A percentile compares a stretch with the other conserved stretches of the same genome.
phyloP scores from a whole-genome alignment of 2,888 invertebrate species.

The Papilio protenor region DNA sequence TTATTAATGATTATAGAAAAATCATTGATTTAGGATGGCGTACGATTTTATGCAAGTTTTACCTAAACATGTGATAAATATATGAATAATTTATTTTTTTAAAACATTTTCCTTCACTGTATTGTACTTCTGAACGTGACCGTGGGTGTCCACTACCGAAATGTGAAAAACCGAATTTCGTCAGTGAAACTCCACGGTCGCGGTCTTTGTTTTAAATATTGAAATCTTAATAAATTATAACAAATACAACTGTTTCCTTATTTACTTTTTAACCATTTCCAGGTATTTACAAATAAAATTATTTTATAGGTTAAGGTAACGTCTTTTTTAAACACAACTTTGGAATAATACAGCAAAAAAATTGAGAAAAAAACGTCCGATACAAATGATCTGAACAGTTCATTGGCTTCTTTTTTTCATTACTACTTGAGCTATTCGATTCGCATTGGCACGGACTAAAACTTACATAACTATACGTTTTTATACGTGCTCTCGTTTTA shows the following conservation, averaged over 20 bases:
- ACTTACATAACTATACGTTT: neutral
- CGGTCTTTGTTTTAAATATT: conserved; percentile 66
- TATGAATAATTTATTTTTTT: conserved; percentile 52
- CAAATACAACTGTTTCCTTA: conserved; percentile 45
- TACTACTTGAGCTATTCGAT: neutral
- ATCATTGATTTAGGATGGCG: conserved; percentile 11
- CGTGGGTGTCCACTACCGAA: neutral
- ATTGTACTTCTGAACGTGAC: conserved; percentile 50
- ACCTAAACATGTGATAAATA: conserved; percentile 56
- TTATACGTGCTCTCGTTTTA: neutral
- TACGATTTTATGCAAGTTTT: conserved; percentile 31
- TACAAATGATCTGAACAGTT: neutral
- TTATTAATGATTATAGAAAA: neutral
- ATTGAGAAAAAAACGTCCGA: neutral
- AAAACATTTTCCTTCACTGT: conserved; percentile 53
- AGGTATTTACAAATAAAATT: neutral
- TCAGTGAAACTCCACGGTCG: conserved; percentile 44
- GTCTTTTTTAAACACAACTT: neutral
- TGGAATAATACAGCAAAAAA: neutral
- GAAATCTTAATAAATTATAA: conserved; percentile 54
- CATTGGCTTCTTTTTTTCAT: neutral
- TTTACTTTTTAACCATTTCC: conserved; percentile 35
- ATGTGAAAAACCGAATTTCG: neutral
- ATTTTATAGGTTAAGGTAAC: neutral
- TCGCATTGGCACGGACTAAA: neutral